These are phyloP conservation scores for Panzeria rudis DNA, from an alignment of 2,888 invertebrate genomes.

Conservation along the genomic window DNA sequence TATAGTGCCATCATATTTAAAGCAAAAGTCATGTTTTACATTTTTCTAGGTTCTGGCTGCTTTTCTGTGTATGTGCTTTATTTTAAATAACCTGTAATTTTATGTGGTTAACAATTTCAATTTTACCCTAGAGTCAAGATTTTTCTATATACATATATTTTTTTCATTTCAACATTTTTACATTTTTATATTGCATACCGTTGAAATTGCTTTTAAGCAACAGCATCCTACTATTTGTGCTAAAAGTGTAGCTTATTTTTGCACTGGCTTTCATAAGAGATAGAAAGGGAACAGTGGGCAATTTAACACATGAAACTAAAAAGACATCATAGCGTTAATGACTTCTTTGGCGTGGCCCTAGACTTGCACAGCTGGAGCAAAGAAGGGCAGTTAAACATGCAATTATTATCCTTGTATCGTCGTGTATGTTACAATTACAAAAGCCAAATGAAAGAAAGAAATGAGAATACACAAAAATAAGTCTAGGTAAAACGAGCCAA, in stretches of 20 bases:
- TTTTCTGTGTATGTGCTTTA: slow-evolving; percentile 31
- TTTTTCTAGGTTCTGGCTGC: slow-evolving; percentile 56
- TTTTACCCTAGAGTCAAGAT: slow-evolving; percentile 68
- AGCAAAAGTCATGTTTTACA: slow-evolving; percentile 68
- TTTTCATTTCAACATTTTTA: background rate
- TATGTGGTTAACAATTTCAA: slow-evolving; percentile 82
- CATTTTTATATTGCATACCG: slow-evolving; percentile 42
- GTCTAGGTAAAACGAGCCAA: slow-evolving; percentile 65
- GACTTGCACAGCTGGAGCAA: slow-evolving; percentile 60
- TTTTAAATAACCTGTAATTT: slow-evolving; percentile 73
- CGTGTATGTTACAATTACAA: slow-evolving; percentile 32
- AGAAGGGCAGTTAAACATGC: slow-evolving; percentile 70
- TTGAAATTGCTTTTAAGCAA: slow-evolving; percentile 62
- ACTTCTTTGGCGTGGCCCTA: slow-evolving; percentile 71
- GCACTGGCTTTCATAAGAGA: slow-evolving; percentile 2
- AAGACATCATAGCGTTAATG: slow-evolving; percentile 74
- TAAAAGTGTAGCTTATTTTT: slow-evolving; percentile 45
- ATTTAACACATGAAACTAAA: slow-evolving; percentile 62
- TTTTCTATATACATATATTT: slow-evolving; percentile 2
- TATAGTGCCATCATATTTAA: slow-evolving; percentile 38
- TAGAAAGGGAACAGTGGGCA: background rate
- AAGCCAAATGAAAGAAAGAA: background rate
- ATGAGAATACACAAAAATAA: slow-evolving; percentile 22
- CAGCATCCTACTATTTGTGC: slow-evolving; percentile 67
- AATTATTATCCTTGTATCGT: slow-evolving; percentile 66